These are phyloP conservation scores for Atta cephalotes DNA, from an alignment of 1,140 invertebrate species.

Conservation along the genomic window DNA sequence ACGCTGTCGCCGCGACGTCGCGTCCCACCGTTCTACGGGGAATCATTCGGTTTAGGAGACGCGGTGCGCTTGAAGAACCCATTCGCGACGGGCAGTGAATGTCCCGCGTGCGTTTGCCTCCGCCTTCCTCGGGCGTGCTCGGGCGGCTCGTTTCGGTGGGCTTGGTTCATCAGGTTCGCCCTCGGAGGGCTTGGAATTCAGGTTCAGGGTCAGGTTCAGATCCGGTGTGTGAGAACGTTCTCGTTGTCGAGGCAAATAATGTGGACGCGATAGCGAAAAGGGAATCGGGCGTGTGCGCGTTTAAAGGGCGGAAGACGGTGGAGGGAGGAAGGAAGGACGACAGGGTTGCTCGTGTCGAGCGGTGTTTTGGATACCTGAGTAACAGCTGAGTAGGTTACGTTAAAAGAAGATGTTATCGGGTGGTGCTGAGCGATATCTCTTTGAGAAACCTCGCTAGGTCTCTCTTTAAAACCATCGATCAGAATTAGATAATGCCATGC, in stretches of 20 bases:
- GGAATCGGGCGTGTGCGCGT: slow-evolving; percentile 20
- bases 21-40: neutral
- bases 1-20: neutral
- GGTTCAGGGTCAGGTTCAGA: slow-evolving; percentile 22
- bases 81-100: no score
- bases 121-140: neutral
- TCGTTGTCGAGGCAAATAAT: neutral
- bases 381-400: slow-evolving; percentile 42
- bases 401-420: neutral
- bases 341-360: neutral
- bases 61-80: neutral
- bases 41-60: neutral
- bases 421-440: neutral
- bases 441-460: neutral
- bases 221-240: no score
- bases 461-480: neutral
- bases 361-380: slow-evolving; percentile 21
- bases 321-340: neutral
- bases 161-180: slow-evolving; percentile 20
- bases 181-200: neutral
- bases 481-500: neutral
- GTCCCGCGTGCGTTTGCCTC: neutral
- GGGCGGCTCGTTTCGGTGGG: slow-evolving; percentile 8
- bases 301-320: neutral
- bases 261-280: neutral